These are phyloP conservation scores for Micronisus gabar DNA, from an alignment of 2,113 vertebrate species.

Conservation along the genomic window DNA sequence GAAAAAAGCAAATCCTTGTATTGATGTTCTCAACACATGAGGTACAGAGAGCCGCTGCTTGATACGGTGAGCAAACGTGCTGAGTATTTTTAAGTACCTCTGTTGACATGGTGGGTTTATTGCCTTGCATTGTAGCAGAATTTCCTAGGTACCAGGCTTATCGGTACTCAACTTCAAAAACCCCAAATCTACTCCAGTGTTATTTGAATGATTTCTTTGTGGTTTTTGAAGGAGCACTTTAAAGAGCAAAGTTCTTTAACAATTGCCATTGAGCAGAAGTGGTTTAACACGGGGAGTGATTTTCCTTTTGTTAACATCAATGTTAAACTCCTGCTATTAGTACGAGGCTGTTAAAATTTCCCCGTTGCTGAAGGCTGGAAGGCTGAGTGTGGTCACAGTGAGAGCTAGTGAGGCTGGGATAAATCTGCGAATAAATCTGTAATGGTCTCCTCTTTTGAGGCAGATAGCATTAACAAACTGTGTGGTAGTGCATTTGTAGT, in stretches of 20 bases:
- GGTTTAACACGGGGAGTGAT: constrained; percentile 22
- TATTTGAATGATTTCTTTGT: constrained; percentile 66
- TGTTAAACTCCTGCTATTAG: background rate
- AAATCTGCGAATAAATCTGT: background rate
- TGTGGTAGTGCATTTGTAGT: background rate
- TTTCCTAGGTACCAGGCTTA: constrained; percentile 57
- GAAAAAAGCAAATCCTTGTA: background rate
- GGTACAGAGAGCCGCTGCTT: background rate
- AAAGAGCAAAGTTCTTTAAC: constrained; percentile 54
- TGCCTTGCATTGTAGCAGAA: constrained; percentile 32
- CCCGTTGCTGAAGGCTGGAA: background rate
- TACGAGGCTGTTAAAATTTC: background rate
- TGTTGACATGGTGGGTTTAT: constrained; percentile 56
- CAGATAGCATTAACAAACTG: background rate
- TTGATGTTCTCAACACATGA: background rate
- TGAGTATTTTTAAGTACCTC: constrained; percentile 6
- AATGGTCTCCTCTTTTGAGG: background rate
- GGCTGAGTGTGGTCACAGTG: background rate
- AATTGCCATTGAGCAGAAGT: constrained; percentile 35
- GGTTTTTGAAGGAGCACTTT: constrained; percentile 66
- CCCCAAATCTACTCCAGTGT: constrained; percentile 57
- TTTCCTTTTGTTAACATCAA: constrained; percentile 5
- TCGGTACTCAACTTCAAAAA: constrained; percentile 61
- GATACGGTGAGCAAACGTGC: background rate
- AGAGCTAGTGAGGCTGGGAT: background rate